Percentiles rank a stretch among this genome's conserved stretches.
Conservation (phyloP, 2,888 invertebrate species). For the Chaitophorus viminalis region DNA sequence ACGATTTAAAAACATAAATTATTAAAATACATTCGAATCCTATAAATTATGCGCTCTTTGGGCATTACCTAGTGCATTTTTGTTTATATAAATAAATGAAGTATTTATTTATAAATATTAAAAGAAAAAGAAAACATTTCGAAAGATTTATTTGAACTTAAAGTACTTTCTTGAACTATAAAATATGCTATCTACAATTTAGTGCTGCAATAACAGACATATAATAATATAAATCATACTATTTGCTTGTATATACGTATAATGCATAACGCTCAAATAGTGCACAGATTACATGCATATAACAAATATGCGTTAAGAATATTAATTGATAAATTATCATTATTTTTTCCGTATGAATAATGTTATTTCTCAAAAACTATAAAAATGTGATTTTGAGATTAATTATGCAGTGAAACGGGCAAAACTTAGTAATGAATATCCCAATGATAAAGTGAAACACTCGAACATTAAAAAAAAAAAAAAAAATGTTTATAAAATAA, state of each 20-base stretch:
- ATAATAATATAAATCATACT: neutral
- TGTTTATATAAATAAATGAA: neutral
- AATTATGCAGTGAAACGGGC: neutral
- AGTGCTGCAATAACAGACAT: slow-evolving; percentile 8
- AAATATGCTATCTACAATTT: slow-evolving; percentile 9
- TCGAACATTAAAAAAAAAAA: neutral
- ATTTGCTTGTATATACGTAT: neutral
- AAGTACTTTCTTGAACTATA: slow-evolving; percentile 20
- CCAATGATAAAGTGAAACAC: neutral
- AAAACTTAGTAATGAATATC: neutral
- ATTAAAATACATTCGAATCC: neutral
- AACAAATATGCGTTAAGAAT: neutral
- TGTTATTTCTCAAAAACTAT: neutral
- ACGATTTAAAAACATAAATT: slow-evolving; percentile 12
- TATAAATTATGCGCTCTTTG: neutral
- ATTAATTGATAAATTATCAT: neutral
- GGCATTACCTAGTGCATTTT: neutral
- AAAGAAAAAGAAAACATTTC: neutral
- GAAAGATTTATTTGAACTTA: slow-evolving; percentile 13
- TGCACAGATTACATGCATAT: too few species aligned
- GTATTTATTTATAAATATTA: neutral
- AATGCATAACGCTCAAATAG: neutral
- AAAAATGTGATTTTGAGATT: neutral
- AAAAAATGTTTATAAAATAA: too few species aligned
- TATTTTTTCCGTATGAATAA: neutral